A percentile compares a stretch with the other conserved stretches of the same genome.
Conservation (phyloP, 2,888 invertebrate species). For the Leucania comma region DNA sequence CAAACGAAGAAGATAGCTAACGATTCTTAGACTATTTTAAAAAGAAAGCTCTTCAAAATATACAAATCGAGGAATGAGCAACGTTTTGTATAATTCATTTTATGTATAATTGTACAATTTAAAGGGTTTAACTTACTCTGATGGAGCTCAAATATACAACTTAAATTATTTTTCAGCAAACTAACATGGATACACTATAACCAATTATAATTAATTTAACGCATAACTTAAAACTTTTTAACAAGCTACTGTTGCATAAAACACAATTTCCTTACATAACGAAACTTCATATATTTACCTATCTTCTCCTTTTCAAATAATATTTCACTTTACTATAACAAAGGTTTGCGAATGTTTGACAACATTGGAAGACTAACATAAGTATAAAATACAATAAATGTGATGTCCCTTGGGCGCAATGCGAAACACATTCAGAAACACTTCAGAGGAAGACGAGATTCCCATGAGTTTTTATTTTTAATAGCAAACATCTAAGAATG, state of each 20-base stretch:
- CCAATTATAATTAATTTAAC: conserved; percentile 42
- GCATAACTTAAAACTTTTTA: conserved; percentile 33
- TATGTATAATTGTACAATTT: conserved; percentile 17
- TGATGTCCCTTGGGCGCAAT: conserved; percentile 36
- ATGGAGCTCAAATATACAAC: conserved; percentile 21
- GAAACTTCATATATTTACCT: conserved; percentile 34
- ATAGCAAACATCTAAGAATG: conserved; percentile 9
- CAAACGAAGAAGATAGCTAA: conserved; percentile 61
- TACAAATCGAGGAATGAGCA: conserved; percentile 59
- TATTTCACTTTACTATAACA: conserved; percentile 34
- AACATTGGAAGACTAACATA: conserved; percentile 66
- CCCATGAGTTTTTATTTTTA: conserved; percentile 43
- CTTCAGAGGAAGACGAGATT: conserved; percentile 64
- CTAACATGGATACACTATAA: conserved; percentile 28
- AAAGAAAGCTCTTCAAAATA: conserved; percentile 55
- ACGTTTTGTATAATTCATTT: conserved; percentile 27
- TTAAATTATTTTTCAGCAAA: conserved; percentile 27
- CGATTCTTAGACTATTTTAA: conserved; percentile 19
- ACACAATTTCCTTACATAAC: conserved; percentile 28
- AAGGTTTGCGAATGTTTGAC: conserved; percentile 51
- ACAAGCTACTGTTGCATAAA: conserved; percentile 5
- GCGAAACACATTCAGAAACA: conserved; percentile 45
- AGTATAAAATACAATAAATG: conserved; percentile 52
- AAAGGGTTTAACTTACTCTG: conserved; percentile 5
- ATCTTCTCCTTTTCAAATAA: conserved; percentile 55